Base-by-base conservation (phyloP, 1,140 invertebrate species). In the Cataglyphis hispanica region DNA sequence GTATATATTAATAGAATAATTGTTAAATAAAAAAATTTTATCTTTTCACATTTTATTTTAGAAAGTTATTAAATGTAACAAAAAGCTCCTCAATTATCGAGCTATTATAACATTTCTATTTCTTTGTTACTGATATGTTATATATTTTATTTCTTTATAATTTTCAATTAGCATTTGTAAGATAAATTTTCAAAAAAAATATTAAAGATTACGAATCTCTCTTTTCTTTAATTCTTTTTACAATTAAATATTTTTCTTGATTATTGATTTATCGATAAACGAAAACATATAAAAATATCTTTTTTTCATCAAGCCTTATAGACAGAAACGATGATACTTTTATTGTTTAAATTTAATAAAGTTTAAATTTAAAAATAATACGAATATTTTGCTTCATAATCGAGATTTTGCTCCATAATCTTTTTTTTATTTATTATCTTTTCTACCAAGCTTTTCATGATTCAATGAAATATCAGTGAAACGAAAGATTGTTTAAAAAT, bases 1-100 rank as follows among this genome's bases (percentile, higher is more conserved):
- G 11, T 34, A 67, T 16, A 58, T 46, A 43, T 69, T 56, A 81
- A 81, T 50, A 50, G 46, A 50, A 27, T n/a, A 40, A 58, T 72
- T 83, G 56, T 72, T 74, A 60, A 83, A 83, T 83, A 83, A 83
- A 83, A 25, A 74, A 22, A 40, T 58, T 70, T 81, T 70, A 81
- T 81, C 76, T 80, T 67, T 80, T 50, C 50, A 70, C 8, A 13
- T 3, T 46, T 16, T 19, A 19, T 56, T 40, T 34, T 70, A 53
- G 22, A 81, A 46, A 58, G 70, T 81, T 58, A 43, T 81, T 81
- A 81, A 40, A 31, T 25, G 8, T 25, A 5, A 69, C 43, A 8
- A 2, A 8, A 2, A 25, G 0, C 11, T 69, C 22, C 10, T 43
- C 10, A 22, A 8, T 27, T 27, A 31, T 11, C 34, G 53, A 58